phyloP scores from a whole-genome alignment of 2,797 vertebrate genomes.

The Ceryle rudis region DNA sequence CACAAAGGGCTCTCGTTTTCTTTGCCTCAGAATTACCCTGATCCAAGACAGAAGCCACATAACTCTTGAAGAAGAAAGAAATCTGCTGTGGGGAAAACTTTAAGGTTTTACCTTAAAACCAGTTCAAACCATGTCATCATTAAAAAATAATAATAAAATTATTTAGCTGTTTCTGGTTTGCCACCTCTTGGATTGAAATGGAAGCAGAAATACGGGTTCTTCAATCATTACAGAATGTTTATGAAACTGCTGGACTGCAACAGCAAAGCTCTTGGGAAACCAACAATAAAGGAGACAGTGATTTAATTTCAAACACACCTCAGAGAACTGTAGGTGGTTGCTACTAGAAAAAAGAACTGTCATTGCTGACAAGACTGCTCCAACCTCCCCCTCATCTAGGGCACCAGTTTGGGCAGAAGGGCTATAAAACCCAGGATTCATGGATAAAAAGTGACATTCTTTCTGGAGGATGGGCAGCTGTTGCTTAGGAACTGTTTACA shows the following conservation, averaged over 20 bases:
- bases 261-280: not conserved
- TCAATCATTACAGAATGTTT: not conserved
- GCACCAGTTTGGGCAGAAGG: not conserved
- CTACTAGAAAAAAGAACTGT: not conserved
- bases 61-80: not conserved
- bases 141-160: not conserved
- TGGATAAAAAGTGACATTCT: not conserved
- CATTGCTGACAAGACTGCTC: not conserved
- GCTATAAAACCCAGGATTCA: not conserved
- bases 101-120: not conserved
- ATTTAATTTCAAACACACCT: constrained; percentile 5
- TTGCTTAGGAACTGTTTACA: constrained; percentile 70
- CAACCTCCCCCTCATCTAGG: not conserved
- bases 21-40: not conserved
- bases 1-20: not conserved
- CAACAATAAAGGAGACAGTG: not conserved
- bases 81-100: not conserved
- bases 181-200: not conserved
- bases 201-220: not conserved
- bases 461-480: constrained; percentile 39
- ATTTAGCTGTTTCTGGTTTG: not conserved
- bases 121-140: not conserved
- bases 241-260: not conserved
- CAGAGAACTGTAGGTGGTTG: not conserved
- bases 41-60: not conserved